These are phyloP conservation scores for Sinopyrophorus schimmeli DNA, from an alignment of 2,888 invertebrate genomes.

Conservation along the genomic window DNA sequence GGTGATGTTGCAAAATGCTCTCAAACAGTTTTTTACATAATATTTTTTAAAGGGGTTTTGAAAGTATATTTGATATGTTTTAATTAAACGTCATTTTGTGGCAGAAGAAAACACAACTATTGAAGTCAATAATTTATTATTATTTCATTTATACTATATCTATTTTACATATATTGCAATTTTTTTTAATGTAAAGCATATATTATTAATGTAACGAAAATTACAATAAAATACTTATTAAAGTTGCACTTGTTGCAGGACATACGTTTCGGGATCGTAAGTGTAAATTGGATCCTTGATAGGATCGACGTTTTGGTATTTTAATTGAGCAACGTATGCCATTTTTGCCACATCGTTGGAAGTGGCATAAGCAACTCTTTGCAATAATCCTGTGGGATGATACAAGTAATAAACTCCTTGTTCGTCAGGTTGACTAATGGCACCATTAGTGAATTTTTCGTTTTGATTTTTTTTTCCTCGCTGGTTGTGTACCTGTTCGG, in stretches of 20 bases:
- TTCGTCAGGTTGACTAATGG: slow-evolving; percentile 29
- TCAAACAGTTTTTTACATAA: too few relatives aligned
- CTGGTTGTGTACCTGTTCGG: slow-evolving; percentile 21
- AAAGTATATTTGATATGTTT: too few relatives aligned
- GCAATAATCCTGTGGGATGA: slow-evolving; percentile 65
- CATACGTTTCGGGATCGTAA: slow-evolving; percentile 48
- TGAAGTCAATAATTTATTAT: too few relatives aligned
- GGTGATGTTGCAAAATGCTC: too few relatives aligned
- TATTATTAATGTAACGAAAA: slow-evolving; percentile 4
- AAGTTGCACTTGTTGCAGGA: slow-evolving; percentile 33
- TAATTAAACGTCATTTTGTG: too few relatives aligned
- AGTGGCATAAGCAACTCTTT: slow-evolving; percentile 65
- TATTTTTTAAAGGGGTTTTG: too few relatives aligned
- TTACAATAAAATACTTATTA: slow-evolving; percentile 11
- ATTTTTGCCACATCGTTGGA: slow-evolving; percentile 60
- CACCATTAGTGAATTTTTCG: slow-evolving; percentile 37
- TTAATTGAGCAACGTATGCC: slow-evolving; percentile 67
- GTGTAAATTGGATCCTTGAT: slow-evolving; percentile 67
- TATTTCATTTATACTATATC: too few relatives aligned
- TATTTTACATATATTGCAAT: too few relatives aligned
- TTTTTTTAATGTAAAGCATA: too few relatives aligned
- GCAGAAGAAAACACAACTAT: too few relatives aligned
- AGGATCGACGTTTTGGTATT: slow-evolving; percentile 65
- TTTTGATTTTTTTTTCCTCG: slow-evolving; percentile 25
- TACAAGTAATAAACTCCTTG: slow-evolving; percentile 68